These are phyloP conservation scores for Hypotaenidia philippensis DNA, from an alignment of 2,797 vertebrate genomes.

Conservation along the genomic window DNA sequence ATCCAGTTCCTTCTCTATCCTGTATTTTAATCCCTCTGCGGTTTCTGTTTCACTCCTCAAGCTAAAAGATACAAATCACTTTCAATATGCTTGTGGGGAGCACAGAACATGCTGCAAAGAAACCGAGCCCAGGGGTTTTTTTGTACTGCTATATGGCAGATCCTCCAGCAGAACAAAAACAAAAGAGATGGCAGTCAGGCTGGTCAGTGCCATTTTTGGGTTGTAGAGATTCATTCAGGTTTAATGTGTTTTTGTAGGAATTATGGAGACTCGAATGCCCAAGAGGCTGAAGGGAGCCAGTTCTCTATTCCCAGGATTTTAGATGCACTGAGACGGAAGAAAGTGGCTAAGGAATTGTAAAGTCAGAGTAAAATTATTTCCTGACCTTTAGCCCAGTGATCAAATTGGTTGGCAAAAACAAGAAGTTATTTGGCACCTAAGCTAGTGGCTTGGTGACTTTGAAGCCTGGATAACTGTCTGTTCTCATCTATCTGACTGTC, in stretches of 20 bases:
- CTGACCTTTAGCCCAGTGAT: constrained; percentile 15
- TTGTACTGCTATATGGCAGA: not conserved
- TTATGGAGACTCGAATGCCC: not conserved
- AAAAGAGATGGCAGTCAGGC: not conserved
- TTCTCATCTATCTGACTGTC: not conserved
- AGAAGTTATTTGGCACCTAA: not conserved
- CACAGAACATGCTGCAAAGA: not conserved
- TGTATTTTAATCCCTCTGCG: not conserved
- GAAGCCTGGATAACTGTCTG: not conserved
- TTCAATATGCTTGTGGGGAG: not conserved
- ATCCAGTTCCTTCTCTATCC: constrained; percentile 5
- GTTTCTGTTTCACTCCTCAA: not conserved
- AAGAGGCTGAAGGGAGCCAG: not conserved
- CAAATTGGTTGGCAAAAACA: not conserved
- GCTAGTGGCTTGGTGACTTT: not conserved
- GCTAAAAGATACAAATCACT: not conserved
- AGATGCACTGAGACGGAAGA: not conserved
- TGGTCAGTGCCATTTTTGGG: not conserved
- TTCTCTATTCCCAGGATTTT: constrained; percentile 4
- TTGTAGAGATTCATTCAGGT: not conserved
- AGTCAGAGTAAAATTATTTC: constrained; percentile 12
- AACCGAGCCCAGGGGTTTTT: not conserved
- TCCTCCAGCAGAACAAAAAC: not conserved
- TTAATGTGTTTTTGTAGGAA: not conserved
- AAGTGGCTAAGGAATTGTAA: constrained; percentile 12